phyloP scores from a whole-genome alignment of 1,140 invertebrate genomes.

The Choristoneura fumiferana region DNA sequence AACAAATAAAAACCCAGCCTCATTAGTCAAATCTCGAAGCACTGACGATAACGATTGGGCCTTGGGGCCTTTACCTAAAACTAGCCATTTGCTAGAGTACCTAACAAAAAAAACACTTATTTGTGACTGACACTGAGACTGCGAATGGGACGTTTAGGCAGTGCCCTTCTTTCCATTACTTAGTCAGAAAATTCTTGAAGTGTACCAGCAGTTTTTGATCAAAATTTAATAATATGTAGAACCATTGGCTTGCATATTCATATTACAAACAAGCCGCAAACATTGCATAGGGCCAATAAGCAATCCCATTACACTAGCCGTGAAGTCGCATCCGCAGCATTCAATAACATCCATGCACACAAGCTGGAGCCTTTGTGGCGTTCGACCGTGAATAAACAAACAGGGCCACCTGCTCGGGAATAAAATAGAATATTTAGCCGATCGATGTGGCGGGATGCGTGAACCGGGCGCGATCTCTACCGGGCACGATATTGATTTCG shows the following conservation, averaged over 20 bases:
- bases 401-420: conserved; percentile 38
- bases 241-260: not conserved
- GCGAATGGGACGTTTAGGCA: too few species aligned
- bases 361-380: conserved; percentile 29
- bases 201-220: too few species aligned
- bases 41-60: not conserved
- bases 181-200: too few species aligned
- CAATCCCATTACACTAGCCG: too few species aligned
- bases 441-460: conserved; percentile 15
- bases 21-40: too few species aligned
- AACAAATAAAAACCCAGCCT: not conserved
- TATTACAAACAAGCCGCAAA: not conserved
- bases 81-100: too few species aligned
- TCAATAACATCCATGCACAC: conserved; percentile 9
- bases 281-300: not conserved
- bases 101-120: too few species aligned
- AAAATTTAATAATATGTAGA: too few species aligned
- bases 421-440: conserved; percentile 41
- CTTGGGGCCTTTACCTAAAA: too few species aligned
- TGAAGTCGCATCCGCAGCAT: not conserved
- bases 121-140: too few species aligned
- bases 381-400: conserved; percentile 37
- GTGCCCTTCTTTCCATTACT: too few species aligned
- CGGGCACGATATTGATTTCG: conserved; percentile 40
- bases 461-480: conserved; percentile 13